A percentile compares a stretch with the other conserved stretches of the same genome.
These are phyloP conservation scores for Zaprionus ghesquierei DNA, from an alignment of 1,140 invertebrate genomes.

Conservation along the genomic window DNA sequence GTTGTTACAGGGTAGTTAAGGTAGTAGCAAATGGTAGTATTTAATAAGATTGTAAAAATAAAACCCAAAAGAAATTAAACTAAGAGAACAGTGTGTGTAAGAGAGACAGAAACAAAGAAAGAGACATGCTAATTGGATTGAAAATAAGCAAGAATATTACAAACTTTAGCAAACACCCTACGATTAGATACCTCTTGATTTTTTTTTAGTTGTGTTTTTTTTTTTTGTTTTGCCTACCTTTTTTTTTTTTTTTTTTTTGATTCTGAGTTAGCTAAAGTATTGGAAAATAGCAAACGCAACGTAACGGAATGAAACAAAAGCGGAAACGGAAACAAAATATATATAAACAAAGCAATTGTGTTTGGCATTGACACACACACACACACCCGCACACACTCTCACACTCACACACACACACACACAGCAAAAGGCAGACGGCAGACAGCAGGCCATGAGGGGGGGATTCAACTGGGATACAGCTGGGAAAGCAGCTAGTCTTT, in stretches of 20 bases:
- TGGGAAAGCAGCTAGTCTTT: background rate
- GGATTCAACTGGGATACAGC: background rate
- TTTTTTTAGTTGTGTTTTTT: conserved; percentile 2
- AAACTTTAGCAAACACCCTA: conserved; percentile 32
- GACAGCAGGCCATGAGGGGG: conserved; percentile 8
- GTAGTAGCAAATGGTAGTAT: background rate
- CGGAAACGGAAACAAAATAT: conserved; percentile 32
- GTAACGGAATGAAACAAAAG: conserved; percentile 44
- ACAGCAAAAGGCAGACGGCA: conserved; percentile 13
- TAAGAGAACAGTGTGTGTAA: conserved; percentile 2
- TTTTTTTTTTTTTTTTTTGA: conserved; percentile 13
- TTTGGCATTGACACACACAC: conserved; percentile 7
- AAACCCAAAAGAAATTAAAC: conserved; percentile 10
- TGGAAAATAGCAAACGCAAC: conserved; percentile 34
- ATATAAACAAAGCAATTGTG: conserved; percentile 35
- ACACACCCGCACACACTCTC: conserved; percentile 13
- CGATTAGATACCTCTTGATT: conserved; percentile 23
- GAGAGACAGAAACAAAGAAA: background rate
- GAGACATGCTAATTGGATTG: conserved; percentile 31
- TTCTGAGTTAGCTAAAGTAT: conserved; percentile 45
- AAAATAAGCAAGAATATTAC: conserved; percentile 9
- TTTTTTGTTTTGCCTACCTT: conserved; percentile 32
- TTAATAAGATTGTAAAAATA: background rate
- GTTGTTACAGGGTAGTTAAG: background rate
- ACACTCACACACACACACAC: conserved; percentile 9